Evolutionary conservation across 2,888 invertebrate species (phyloP).

Genomic region (Cheilosia impressa): DNA sequence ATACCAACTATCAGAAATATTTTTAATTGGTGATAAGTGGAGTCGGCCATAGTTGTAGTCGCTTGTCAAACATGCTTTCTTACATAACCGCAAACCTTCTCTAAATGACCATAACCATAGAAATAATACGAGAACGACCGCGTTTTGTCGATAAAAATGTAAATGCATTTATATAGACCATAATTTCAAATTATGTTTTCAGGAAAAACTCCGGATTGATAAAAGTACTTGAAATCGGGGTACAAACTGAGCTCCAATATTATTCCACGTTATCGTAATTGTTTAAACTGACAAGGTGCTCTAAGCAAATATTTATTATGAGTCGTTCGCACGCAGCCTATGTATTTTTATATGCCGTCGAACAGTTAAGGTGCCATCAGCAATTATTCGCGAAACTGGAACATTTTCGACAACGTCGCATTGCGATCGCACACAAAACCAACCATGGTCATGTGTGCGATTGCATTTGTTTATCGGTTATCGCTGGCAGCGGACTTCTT

Average conservation of each 20-base stretch:
- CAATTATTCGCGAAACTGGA: background rate
- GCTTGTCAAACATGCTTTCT: slow-evolving; percentile 26
- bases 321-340: too few relatives aligned
- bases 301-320: too few relatives aligned
- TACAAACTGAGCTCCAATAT: too few relatives aligned
- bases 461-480: too few relatives aligned
- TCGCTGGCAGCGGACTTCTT: too few relatives aligned
- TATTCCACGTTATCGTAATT: too few relatives aligned
- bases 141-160: slow-evolving; percentile 1
- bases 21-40: slow-evolving; percentile 46
- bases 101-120: slow-evolving; percentile 22
- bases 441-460: too few relatives aligned
- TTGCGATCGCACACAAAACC: too few relatives aligned
- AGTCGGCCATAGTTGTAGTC: background rate
- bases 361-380: background rate
- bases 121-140: slow-evolving; percentile 4
- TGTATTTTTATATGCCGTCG: background rate
- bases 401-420: background rate
- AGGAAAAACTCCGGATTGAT: too few relatives aligned
- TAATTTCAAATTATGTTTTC: too few relatives aligned
- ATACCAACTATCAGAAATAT: slow-evolving; percentile 9
- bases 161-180: slow-evolving; percentile 13
- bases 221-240: too few relatives aligned
- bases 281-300: too few relatives aligned
- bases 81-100: slow-evolving; percentile 34